phyloP scores from a whole-genome alignment of 2,888 invertebrate genomes.

The Adelognathus sp. region DNA sequence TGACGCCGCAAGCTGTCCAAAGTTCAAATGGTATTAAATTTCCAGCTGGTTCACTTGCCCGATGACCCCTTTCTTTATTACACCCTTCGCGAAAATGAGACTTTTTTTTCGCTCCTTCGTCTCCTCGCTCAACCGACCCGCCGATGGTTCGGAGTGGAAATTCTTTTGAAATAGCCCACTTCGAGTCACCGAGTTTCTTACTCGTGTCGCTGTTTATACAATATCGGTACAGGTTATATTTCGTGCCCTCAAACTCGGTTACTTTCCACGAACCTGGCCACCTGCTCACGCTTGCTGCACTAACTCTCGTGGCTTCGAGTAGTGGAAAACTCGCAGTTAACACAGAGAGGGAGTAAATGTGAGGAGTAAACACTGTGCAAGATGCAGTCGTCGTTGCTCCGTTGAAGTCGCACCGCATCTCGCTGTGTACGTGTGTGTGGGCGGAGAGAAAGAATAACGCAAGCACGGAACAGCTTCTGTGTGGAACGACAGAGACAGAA shows the following conservation, averaged over 20 bases:
- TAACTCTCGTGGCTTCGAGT: conserved; percentile 26
- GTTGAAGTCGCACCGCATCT: background rate
- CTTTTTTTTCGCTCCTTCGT: background rate
- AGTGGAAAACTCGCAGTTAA: conserved; percentile 15
- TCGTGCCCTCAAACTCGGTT: conserved; percentile 1
- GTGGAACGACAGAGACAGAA: conserved; percentile 4
- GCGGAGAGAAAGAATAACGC: conserved; percentile 18
- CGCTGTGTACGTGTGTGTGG: background rate
- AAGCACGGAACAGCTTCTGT: conserved; percentile 22
- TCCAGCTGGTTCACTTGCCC: background rate
- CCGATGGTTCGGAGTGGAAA: background rate
- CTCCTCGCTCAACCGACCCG: no score
- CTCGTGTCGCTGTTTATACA: background rate
- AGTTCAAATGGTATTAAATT: conserved; percentile 46
- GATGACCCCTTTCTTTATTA: conserved; percentile 25
- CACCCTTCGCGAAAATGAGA: conserved; percentile 21
- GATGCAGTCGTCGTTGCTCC: conserved; percentile 35
- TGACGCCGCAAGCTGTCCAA: conserved; percentile 51
- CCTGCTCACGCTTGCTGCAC: conserved; percentile 33
- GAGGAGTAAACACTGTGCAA: conserved; percentile 34
- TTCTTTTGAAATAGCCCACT: conserved; percentile 16
- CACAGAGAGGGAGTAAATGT: background rate
- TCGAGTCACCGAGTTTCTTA: conserved; percentile 19
- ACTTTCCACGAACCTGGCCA: conserved; percentile 15
- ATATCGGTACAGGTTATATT: background rate